A percentile compares a stretch with the other conserved stretches of the same genome.
Conservation (phyloP, 2,797 vertebrate genomes). For the Zenarchopterus dispar region DNA sequence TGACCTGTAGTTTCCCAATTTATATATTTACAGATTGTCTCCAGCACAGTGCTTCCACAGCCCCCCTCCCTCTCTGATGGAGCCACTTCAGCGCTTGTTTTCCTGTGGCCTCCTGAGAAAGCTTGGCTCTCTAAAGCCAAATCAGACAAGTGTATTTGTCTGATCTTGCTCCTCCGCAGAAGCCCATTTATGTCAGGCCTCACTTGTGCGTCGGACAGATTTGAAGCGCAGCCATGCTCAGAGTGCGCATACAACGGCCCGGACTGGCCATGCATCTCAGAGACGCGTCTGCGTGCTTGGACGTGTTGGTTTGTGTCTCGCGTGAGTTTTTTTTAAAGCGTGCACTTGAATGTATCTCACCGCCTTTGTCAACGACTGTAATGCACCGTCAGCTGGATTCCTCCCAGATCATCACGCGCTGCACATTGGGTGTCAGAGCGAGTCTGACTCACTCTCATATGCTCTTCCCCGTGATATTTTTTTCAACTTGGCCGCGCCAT, state of each 20-base stretch:
- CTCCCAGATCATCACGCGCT: constrained; percentile 72
- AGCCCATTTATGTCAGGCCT: constrained; percentile 54
- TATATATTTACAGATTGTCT: constrained; percentile 43
- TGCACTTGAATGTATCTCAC: constrained; percentile 48
- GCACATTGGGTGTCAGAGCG: constrained; percentile 75
- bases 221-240: constrained; percentile 21
- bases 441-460: constrained; percentile 81
- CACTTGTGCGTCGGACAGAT: constrained; percentile 21
- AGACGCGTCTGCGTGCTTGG: constrained; percentile 19
- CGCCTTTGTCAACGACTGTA: constrained; percentile 64
- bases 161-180: constrained; percentile 42
- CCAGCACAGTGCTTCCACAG: constrained; percentile 12
- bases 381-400: constrained; percentile 79
- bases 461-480: constrained; percentile 72
- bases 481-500: constrained; percentile 67
- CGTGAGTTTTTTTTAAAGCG: constrained; percentile 24
- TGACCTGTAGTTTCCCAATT: constrained; percentile 35
- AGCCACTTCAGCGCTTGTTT: constrained; percentile 46
- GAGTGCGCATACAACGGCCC: constrained; percentile 25
- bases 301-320: constrained; percentile 24
- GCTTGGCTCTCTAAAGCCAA: constrained; percentile 13
- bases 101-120: constrained; percentile 45
- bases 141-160: constrained; percentile 44
- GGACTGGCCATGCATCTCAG: constrained; percentile 22
- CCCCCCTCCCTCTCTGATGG: constrained; percentile 5